Base-by-base conservation (phyloP, 1,140 invertebrate species). In the Hermatobates lingyangjiaoensis region DNA sequence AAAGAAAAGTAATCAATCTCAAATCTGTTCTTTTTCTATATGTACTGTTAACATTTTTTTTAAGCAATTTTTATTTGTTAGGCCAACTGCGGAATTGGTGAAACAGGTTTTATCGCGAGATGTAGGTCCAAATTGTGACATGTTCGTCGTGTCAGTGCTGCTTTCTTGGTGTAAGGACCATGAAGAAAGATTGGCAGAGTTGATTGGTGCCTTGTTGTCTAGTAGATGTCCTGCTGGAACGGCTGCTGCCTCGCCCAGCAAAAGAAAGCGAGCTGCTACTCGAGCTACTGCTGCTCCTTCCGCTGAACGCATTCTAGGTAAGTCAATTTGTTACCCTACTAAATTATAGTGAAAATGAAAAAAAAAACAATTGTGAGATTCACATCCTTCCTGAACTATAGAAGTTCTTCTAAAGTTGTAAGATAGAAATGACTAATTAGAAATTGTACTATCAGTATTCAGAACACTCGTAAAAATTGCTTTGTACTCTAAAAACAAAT, bases 121-220 rank as follows among this genome's bases (percentile, higher is more conserved):
- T 61, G 73, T 80, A 45, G 83, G 63, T 75, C 70, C 57, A 69
- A 74, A 48, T 66, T 70, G 49, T 77, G 82, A 87, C 66, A 72
- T 77, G 51, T 90, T 94, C 70, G 82, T 89, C 20, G 84, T 91
- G 21, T 87, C 87, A 1, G 79, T 86, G 1, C 68, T 96, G 47
- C 86, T 87, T 63, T 87, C 88, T 65, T 96, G 90, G 90, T 88
- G 86, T 63, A 81, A 87, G 57, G 82, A 88, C 52, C 82, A 87
- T 64, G 85, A 91, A 59, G 88, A 93, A 52, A 86, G 86, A 65
- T 72, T 92, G 44, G 86, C 79, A 10, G 87, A 92, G 66, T 68
- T 92, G 42, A 75, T 94, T 38, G 80, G 80, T 38, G 75, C 75
- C 58, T 66, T 87, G 38, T 69, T 87, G 53, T 83, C 75, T 67